Base-by-base conservation (phyloP, 92 coral and sea anemone species). In the Parazoanthus swiftii region DNA sequence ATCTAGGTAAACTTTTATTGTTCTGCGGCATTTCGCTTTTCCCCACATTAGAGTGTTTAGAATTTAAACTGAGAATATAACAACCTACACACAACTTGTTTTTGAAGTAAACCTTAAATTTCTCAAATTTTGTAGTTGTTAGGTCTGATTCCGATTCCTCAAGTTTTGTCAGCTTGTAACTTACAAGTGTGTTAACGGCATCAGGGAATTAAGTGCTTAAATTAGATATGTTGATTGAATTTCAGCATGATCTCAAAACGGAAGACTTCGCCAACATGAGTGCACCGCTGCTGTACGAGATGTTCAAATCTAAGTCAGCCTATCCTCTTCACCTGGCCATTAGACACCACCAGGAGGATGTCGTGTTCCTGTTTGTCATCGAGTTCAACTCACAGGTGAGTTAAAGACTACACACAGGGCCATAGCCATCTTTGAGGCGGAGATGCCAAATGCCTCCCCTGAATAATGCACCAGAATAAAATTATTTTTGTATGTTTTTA, bases 331-430 rank as follows among this genome's bases (percentile, higher is more conserved):
- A 97, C 86, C 92, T 97, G 84, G 98, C 99, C 26, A 95, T 97
- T 86, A 89, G 95, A 89, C 98, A 97, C 89, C 99, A 95, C 90
- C 75, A 98, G 86, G 99, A 97, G 85, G 99, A 97, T 91, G 98
- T 97, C 2, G 92, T 97, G 35, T 97, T 97, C 59, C 91, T 97
- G 7, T 97, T 97, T 89, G 92, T 97, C 14, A 97, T 97, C 77
- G 99, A 97, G 81, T 97, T 95, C 75, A 92, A 97, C 39, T 92
- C 95, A 76, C 97, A 95, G 94, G 99, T 97, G 63, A 74, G 86
- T 23, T 29, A 43, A 8, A 36, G 44, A 16, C 13, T 76, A 71
- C 76, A 25, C 36, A 29, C 33, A 29, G 33, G 33, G 33, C 33
- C 33, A 29, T 29, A 29, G 33, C 33, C 33, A 29, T 29, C 33